Evolutionary conservation across 2,888 invertebrate species (phyloP).

Genomic region (Ptychoptera albimana): DNA sequence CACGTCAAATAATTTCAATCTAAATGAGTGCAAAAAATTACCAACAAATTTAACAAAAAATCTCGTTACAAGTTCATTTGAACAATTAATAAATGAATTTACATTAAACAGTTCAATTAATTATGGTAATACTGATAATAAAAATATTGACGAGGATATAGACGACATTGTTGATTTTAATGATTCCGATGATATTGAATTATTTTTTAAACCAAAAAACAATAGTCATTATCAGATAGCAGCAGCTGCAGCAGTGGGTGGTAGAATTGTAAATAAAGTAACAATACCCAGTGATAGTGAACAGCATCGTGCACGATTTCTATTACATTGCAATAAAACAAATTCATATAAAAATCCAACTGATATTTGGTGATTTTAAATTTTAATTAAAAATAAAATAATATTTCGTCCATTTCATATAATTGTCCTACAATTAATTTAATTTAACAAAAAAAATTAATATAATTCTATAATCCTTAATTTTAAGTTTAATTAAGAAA

Average conservation of each 20-base stretch:
- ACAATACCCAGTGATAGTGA: slow-evolving; percentile 44
- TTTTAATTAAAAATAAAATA: no score
- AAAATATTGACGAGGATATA: neutral
- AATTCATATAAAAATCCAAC: slow-evolving; percentile 34
- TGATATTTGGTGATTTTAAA: slow-evolving; percentile 45
- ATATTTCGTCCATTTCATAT: no score
- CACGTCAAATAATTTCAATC: no score
- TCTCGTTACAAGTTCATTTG: no score
- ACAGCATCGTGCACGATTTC: slow-evolving; percentile 45
- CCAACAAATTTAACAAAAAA: no score
- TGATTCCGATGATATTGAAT: slow-evolving; percentile 33
- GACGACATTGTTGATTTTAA: slow-evolving; percentile 29
- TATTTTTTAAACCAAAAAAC: neutral
- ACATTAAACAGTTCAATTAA: no score
- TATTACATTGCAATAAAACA: slow-evolving; percentile 24
- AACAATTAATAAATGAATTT: no score
- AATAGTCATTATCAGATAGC: neutral
- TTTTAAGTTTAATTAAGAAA: no score
- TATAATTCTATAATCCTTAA: no score
- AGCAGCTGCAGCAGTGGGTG: slow-evolving; percentile 7
- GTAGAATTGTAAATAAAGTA: slow-evolving; percentile 33
- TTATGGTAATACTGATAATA: neutral
- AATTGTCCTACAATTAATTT: no score
- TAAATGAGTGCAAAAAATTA: no score
- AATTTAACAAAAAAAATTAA: no score